Conservation (phyloP, 2,888 invertebrate genomes). For the Thyatira batis region DNA sequence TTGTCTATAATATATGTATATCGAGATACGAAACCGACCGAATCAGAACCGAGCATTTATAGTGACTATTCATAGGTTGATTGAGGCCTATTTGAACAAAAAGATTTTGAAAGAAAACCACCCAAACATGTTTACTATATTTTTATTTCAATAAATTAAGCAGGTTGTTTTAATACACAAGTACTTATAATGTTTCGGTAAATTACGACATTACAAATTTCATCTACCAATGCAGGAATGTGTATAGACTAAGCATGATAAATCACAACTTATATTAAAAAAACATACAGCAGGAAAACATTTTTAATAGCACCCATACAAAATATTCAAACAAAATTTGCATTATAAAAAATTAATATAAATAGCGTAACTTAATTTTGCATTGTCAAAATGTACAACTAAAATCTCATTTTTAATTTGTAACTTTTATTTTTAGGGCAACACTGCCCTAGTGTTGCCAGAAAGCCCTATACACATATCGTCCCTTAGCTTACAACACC, state of each 20-base stretch:
- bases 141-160: conserved; percentile 77
- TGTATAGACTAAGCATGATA: conserved; percentile 33
- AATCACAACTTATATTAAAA: conserved; percentile 16
- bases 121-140: conserved; percentile 49
- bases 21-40: no score
- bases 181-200: conserved; percentile 43
- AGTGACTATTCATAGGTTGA: no score
- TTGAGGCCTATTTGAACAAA: no score
- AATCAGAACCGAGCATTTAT: no score
- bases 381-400: background rate
- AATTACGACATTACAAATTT: conserved; percentile 38
- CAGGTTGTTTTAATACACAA: conserved; percentile 59
- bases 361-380: background rate
- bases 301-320: background rate
- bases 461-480: no score
- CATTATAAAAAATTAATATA: background rate
- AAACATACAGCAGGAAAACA: background rate
- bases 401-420: background rate
- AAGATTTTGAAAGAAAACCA: conserved; percentile 5
- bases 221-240: conserved; percentile 50
- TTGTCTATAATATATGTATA: no score
- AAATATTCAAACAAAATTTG: background rate
- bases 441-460: background rate
- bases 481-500: no score
- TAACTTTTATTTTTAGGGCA: background rate